These are phyloP conservation scores for Petrophora chlorosata DNA, from an alignment of 2,888 invertebrate genomes.

Conservation along the genomic window DNA sequence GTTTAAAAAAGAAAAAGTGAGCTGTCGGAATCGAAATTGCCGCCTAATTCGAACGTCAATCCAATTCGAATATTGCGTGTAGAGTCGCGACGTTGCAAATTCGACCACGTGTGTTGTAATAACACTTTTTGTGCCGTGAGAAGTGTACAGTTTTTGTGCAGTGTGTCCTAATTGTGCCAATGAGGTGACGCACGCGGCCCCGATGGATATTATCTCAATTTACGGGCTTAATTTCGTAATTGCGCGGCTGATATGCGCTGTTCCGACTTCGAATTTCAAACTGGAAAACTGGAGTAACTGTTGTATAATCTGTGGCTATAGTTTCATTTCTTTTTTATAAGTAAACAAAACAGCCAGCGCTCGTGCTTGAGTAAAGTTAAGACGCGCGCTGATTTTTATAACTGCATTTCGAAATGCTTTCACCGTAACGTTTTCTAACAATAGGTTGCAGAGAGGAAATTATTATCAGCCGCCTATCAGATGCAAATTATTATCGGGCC, in stretches of 20 bases:
- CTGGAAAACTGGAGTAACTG: neutral
- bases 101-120: slow-evolving; percentile 34
- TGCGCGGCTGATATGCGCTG: slow-evolving; percentile 36
- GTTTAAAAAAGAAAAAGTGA: slow-evolving; percentile 42
- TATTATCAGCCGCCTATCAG: slow-evolving; percentile 71
- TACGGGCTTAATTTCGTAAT: slow-evolving; percentile 61
- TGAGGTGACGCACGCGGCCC: slow-evolving; percentile 66
- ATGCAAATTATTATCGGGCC: slow-evolving; percentile 71
- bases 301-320: neutral
- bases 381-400: slow-evolving; percentile 26
- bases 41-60: slow-evolving; percentile 35
- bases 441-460: slow-evolving; percentile 66
- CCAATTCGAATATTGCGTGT: slow-evolving; percentile 32
- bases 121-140: slow-evolving; percentile 43
- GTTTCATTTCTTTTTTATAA: slow-evolving; percentile 1
- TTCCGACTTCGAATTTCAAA: slow-evolving; percentile 22
- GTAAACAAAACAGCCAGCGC: slow-evolving; percentile 9
- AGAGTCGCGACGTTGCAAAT: slow-evolving; percentile 26
- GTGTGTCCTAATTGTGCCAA: slow-evolving; percentile 50
- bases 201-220: slow-evolving; percentile 67
- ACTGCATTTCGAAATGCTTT: slow-evolving; percentile 49
- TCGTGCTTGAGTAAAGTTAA: slow-evolving; percentile 22
- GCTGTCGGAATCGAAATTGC: slow-evolving; percentile 41
- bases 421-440: slow-evolving; percentile 54
- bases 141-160: slow-evolving; percentile 31